Evolutionary conservation across 2,888 invertebrate species (phyloP).

Genomic region (Ormia ochracea): DNA sequence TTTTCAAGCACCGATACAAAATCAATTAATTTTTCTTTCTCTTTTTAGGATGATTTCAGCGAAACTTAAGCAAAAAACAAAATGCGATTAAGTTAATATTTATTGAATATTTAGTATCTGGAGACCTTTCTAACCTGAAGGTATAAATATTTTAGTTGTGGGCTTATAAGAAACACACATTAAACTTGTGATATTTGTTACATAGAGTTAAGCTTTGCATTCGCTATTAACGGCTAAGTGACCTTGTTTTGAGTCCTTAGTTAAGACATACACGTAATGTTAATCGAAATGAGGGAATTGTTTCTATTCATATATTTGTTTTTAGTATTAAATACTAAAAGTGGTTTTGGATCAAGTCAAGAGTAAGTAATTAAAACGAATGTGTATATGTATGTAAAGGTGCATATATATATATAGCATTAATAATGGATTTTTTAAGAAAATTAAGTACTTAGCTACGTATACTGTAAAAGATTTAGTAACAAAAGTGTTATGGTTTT

Average conservation of each 20-base stretch:
- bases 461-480: no score
- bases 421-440: not conserved
- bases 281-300: conserved; percentile 23
- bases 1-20: conserved; percentile 17
- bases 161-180: not conserved
- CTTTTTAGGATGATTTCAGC: conserved; percentile 23
- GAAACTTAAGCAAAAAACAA: not conserved
- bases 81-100: conserved; percentile 14
- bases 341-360: conserved; percentile 33
- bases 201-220: conserved; percentile 17
- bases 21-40: conserved; percentile 31
- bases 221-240: conserved; percentile 31
- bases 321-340: conserved; percentile 31
- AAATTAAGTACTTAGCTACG: no score
- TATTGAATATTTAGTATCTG: conserved; percentile 28
- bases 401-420: not conserved
- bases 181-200: not conserved
- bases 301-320: conserved; percentile 28
- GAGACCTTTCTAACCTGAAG: conserved; percentile 15
- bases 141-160: not conserved
- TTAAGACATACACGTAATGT: not conserved
- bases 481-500: no score
- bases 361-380: conserved; percentile 47
- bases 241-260: conserved; percentile 18
- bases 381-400: not conserved